phyloP scores from a whole-genome alignment of 2,888 invertebrate genomes.

The Tachystola acroxantha region DNA sequence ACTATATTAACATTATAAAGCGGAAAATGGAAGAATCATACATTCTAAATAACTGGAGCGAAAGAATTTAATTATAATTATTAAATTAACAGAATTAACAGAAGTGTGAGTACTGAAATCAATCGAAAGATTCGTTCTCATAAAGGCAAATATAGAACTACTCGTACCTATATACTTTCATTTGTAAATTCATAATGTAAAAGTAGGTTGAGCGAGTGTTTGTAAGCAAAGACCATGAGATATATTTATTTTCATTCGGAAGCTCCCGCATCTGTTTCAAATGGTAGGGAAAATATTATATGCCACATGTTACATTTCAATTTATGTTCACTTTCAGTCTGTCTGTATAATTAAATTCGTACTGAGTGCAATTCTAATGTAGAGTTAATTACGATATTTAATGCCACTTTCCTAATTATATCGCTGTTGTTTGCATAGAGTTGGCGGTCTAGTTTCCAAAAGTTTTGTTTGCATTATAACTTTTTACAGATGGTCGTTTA shows the following conservation, averaged over 20 bases:
- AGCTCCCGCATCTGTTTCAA: slow-evolving; percentile 31
- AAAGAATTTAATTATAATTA: slow-evolving; percentile 2
- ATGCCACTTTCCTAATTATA: neutral
- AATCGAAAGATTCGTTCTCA: slow-evolving; percentile 5
- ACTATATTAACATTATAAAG: no score
- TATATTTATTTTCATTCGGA: slow-evolving; percentile 64
- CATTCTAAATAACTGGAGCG: neutral
- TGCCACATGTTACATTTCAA: slow-evolving; percentile 17
- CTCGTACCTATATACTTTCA: slow-evolving; percentile 19
- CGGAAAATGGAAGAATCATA: no score
- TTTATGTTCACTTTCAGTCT: slow-evolving; percentile 13
- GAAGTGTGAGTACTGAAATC: no score
- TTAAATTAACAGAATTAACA: no score
- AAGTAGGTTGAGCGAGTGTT: slow-evolving; percentile 50
- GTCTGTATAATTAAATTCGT: neutral
- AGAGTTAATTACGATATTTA: neutral
- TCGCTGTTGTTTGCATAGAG: neutral
- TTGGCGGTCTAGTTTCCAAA: no score
- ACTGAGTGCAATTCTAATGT: neutral
- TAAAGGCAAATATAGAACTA: slow-evolving; percentile 30
- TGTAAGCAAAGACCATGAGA: slow-evolving; percentile 51
- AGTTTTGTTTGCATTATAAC: no score
- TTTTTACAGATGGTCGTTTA: slow-evolving; percentile 5
- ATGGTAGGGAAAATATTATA: slow-evolving; percentile 19
- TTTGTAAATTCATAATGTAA: slow-evolving; percentile 49